These are phyloP conservation scores for Herpetotheres cachinnans DNA, from an alignment of 2,113 vertebrate genomes.

Conservation along the genomic window DNA sequence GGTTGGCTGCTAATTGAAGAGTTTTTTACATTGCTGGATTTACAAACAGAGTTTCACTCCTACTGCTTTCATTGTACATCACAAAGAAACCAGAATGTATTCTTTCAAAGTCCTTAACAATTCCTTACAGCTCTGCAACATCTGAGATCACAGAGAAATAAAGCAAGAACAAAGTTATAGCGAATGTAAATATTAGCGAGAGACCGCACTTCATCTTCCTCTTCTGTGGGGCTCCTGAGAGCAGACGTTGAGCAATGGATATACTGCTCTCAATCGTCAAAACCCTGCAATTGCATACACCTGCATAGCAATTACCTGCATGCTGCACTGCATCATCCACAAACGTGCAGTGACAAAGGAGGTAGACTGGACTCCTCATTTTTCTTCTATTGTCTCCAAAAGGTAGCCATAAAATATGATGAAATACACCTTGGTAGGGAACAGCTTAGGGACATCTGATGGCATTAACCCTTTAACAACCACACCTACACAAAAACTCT, in stretches of 20 bases:
- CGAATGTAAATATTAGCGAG: background rate
- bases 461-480: background rate
- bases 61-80: background rate
- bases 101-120: background rate
- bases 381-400: background rate
- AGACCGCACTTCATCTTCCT: background rate
- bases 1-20: background rate
- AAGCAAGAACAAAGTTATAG: background rate
- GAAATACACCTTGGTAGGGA: accelerated
- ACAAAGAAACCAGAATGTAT: background rate
- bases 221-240: background rate
- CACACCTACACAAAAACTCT: no score
- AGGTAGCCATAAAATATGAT: accelerated
- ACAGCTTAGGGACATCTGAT: accelerated
- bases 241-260: background rate
- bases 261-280: background rate
- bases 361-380: accelerated
- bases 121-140: background rate
- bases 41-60: background rate
- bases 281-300: background rate
- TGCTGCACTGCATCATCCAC: background rate
- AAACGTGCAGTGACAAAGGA: background rate
- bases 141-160: background rate
- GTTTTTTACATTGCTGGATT: background rate
- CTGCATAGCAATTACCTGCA: background rate